A percentile compares a stretch with the other conserved stretches of the same genome.
Evolutionary conservation across 2,113 vertebrate genomes (phyloP).

Genomic region (Proterorhinus semilunaris): DNA sequence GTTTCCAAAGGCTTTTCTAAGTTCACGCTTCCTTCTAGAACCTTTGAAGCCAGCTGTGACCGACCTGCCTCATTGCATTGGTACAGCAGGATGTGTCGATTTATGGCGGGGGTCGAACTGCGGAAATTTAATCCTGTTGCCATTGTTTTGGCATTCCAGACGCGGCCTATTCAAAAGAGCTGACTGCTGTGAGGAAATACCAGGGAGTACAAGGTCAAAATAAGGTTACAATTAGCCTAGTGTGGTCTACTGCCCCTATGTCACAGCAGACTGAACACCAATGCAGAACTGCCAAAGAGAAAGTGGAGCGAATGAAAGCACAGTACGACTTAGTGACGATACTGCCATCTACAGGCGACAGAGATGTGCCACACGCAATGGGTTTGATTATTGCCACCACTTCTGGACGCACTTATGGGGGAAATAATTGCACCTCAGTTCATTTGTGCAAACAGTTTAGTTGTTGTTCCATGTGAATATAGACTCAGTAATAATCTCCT

Average conservation of each 20-base stretch:
- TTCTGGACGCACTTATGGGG: too few relatives aligned
- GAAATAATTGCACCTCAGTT: too few relatives aligned
- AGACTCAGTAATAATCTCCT: too few relatives aligned
- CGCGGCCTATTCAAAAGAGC: slow-evolving; percentile 1
- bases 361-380: neutral
- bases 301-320: too few relatives aligned
- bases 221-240: neutral
- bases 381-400: too few relatives aligned
- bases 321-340: neutral
- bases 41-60: slow-evolving; percentile 8
- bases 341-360: slow-evolving; percentile 14
- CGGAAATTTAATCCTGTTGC: slow-evolving; percentile 52
- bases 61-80: slow-evolving; percentile 14
- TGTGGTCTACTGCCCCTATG: neutral
- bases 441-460: too few relatives aligned
- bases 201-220: neutral
- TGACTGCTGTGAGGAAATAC: slow-evolving; percentile 1
- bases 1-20: too few relatives aligned
- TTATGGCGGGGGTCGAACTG: slow-evolving; percentile 24
- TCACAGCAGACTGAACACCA: neutral
- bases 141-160: slow-evolving; percentile 31
- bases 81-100: slow-evolving; percentile 14
- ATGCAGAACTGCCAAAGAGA: too few relatives aligned
- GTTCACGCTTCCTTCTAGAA: too few relatives aligned
- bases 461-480: too few relatives aligned